Evolutionary conservation across 2,113 vertebrate genomes (phyloP).

Genomic region (Pomatorhinus ruficollis): DNA sequence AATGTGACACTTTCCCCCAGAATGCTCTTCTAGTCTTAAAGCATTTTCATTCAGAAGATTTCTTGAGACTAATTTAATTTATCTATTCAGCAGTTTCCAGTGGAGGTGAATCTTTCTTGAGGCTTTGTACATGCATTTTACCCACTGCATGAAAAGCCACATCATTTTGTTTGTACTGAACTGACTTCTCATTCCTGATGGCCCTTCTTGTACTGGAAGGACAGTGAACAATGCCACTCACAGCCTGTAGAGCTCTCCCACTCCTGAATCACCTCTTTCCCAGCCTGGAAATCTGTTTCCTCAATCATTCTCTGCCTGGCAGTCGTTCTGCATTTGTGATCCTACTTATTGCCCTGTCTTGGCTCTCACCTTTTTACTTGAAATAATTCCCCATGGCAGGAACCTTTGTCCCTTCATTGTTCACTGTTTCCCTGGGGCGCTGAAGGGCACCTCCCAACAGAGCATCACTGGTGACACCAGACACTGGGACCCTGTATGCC

Average conservation of each 20-base stretch:
- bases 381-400: neutral
- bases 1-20: neutral
- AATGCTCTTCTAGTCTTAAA: neutral
- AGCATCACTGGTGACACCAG: neutral
- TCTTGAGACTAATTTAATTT: neutral
- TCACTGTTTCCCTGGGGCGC: neutral
- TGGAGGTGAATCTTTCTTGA: neutral
- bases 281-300: neutral
- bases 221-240: neutral
- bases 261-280: neutral
- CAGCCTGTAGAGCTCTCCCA: neutral
- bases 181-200: neutral
- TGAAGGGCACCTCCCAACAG: neutral
- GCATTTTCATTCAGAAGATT: neutral
- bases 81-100: neutral
- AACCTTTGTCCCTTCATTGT: neutral
- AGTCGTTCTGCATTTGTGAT: neutral
- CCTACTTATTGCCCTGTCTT: neutral
- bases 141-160: neutral
- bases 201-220: neutral
- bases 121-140: neutral
- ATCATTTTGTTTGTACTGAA: neutral
- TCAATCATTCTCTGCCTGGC: neutral
- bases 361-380: neutral
- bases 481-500: neutral